A percentile compares a stretch with the other conserved stretches of the same genome.
These are phyloP conservation scores for Heterodera filipjevi DNA, from an alignment of 2,888 invertebrate species.

Conservation along the genomic window DNA sequence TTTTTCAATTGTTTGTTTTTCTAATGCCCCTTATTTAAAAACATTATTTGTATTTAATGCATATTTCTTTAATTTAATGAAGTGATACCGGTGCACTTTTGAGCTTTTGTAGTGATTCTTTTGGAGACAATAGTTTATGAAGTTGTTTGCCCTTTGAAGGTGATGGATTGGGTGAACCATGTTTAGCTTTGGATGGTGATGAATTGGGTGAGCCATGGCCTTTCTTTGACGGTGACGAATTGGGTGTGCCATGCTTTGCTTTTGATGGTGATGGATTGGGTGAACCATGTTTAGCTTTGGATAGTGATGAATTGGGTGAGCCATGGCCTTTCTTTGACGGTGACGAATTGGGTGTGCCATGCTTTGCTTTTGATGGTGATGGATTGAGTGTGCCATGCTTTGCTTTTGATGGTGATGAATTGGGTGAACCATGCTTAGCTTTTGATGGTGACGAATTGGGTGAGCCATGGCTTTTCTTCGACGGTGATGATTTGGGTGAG, in stretches of 20 bases:
- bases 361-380: background rate
- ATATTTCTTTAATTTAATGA: too few species aligned
- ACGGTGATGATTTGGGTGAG: too few species aligned
- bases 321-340: too few species aligned
- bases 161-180: background rate
- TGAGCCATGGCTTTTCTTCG: too few species aligned
- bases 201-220: background rate
- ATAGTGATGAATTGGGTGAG: too few species aligned
- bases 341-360: too few species aligned
- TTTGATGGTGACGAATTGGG: too few species aligned
- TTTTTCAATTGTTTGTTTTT: too few species aligned
- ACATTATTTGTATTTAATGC: too few species aligned
- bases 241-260: background rate
- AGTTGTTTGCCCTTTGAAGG: background rate
- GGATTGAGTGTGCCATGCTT: background rate
- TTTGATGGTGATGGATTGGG: background rate
- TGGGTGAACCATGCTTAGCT: background rate
- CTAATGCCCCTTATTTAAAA: too few species aligned
- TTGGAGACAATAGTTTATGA: background rate
- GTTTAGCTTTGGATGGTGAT: background rate
- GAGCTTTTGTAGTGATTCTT: background rate
- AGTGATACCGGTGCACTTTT: background rate
- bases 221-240: background rate
- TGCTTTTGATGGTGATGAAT: background rate
- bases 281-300: background rate